Base-by-base conservation (phyloP, 2,888 invertebrate genomes). In the Pseudolycoriella hygida region DNA sequence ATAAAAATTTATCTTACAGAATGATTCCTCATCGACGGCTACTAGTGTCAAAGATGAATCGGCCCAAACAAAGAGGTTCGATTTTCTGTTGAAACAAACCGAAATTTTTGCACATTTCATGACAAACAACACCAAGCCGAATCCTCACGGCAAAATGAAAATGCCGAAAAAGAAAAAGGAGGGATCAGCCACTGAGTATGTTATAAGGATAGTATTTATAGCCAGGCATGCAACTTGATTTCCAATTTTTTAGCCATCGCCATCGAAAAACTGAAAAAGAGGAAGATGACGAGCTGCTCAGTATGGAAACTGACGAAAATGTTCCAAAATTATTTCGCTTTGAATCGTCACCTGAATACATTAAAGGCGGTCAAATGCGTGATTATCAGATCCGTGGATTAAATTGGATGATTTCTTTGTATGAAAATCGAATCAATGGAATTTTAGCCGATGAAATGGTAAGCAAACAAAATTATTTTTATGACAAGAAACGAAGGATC, bases 391-490 rank as follows among this genome's bases (percentile, higher is more conserved):
- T 94, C 17, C 72, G 93, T 46, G 94, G 94, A 47, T 71, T 94
- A 3, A 94, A 94, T 63, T 94, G 94, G 94, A 90, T 94, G 87
- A 89, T 93, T 53, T 89, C 89, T 0, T 68, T 94, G 1, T 90
- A 89, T 65, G 90, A 93, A 63, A 88, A 93, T 69, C 89, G 90
- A 32, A 93, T 94, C 52, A 94, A 93, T 64, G 94, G 93, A 49
- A 94, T 94, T 53, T 67, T 94, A 49, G 94, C 94, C 40, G 94
- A 94, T 69, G 93, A 96, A 66, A 94, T 96, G 94, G 94, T 49
- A 42, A 3, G 25, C n/a, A n/a, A n/a, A n/a, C 25, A 17, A 10
- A 5, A 14, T 37, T n/a, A 37, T 5, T 20, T 12, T 25, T 20
- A 19, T 40, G 17, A 6, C 5, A 18, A 39, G 18, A 15, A 31